Evolutionary conservation across 2,113 vertebrate species (phyloP).

Genomic region (Hymenochirus boettgeri): DNA sequence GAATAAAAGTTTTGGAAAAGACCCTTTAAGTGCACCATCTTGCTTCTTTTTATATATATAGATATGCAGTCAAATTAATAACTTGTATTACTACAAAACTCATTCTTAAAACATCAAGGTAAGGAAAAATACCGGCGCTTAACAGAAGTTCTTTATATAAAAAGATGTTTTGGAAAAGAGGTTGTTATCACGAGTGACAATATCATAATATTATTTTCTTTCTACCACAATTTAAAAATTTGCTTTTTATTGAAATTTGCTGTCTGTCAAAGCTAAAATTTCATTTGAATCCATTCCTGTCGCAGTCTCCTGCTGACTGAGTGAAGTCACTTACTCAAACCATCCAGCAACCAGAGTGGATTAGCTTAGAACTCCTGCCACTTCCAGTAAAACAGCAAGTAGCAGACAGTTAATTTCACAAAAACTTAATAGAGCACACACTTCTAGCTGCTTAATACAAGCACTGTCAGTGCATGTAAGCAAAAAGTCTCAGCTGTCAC

Average conservation of each 20-base stretch:
- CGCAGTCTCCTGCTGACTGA: slow-evolving; percentile 38
- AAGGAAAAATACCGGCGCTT: no score
- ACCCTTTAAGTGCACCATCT: no score
- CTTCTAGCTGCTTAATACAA: slow-evolving; percentile 67
- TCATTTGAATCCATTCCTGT: slow-evolving; percentile 28
- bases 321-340: slow-evolving; percentile 46
- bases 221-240: slow-evolving; percentile 6
- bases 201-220: slow-evolving; percentile 14
- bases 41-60: no score
- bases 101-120: no score
- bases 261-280: slow-evolving; percentile 21
- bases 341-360: slow-evolving; percentile 50
- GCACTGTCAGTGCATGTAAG: slow-evolving; percentile 68
- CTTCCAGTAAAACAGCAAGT: slow-evolving; percentile 59
- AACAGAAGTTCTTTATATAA: no score
- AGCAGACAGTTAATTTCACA: slow-evolving; percentile 74
- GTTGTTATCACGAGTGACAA: slow-evolving; percentile 1
- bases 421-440: slow-evolving; percentile 73
- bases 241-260: slow-evolving; percentile 25
- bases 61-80: no score
- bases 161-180: neutral
- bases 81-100: no score
- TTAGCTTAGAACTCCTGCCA: slow-evolving; percentile 55
- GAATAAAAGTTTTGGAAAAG: no score
- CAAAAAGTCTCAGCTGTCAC: slow-evolving; percentile 67